Conservation (phyloP, 1,140 invertebrate genomes). For the Caenorhabditis remanei region DNA sequence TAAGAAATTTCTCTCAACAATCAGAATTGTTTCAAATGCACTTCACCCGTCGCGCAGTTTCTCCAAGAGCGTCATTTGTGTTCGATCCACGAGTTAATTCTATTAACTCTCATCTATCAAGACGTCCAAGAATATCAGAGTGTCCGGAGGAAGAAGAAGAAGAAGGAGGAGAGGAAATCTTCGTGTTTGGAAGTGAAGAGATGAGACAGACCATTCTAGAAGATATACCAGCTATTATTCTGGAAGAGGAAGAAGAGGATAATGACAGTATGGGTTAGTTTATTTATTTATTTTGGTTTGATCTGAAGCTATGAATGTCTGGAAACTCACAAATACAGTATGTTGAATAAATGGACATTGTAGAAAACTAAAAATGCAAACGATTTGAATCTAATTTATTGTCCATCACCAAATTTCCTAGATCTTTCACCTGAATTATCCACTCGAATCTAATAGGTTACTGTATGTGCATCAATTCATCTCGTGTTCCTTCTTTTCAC, state of each 20-base stretch:
- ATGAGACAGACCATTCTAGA: not conserved
- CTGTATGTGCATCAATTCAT: too few relatives aligned
- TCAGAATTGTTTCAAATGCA: not conserved
- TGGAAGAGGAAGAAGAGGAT: conserved; percentile 40
- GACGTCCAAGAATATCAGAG: conserved; percentile 30
- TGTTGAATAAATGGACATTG: too few relatives aligned
- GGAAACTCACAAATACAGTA: too few relatives aligned
- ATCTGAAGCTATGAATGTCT: not conserved
- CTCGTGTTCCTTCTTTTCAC: too few relatives aligned
- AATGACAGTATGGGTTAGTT: not conserved
- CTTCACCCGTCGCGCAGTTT: conserved; percentile 46
- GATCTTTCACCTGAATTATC: too few relatives aligned
- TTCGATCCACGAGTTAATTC: conserved; percentile 24
- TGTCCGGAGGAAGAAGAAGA: conserved; percentile 36
- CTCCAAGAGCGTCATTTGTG: conserved; percentile 17
- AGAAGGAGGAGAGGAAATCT: too few relatives aligned
- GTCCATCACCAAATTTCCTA: too few relatives aligned
- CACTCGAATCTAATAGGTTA: too few relatives aligned
- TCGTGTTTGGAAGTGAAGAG: not conserved
- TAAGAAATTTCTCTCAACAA: not conserved
- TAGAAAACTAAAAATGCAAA: too few relatives aligned
- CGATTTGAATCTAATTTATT: too few relatives aligned
- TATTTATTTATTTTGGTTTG: not conserved
- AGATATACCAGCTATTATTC: not conserved
- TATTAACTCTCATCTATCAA: not conserved